phyloP scores from a whole-genome alignment of 2,797 vertebrate species.

The Etheostoma nigrum region DNA sequence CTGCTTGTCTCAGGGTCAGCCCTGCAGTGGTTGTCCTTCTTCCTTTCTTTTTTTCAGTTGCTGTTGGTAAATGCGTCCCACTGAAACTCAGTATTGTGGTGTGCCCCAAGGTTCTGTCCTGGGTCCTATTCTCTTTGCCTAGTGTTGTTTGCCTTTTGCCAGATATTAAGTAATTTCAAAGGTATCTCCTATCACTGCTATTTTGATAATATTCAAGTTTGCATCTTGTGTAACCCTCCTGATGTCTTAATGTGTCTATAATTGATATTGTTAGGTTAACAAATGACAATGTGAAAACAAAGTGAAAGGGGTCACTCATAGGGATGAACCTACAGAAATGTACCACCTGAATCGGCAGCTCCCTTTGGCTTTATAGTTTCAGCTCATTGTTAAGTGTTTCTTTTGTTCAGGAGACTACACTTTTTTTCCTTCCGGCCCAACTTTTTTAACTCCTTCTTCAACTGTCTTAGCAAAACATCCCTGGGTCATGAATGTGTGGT shows the following conservation, averaged over 20 bases:
- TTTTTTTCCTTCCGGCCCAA: too few relatives aligned
- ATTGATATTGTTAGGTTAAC: not conserved
- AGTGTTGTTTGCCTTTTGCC: not conserved
- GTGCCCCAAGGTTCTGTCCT: not conserved
- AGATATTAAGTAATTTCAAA: not conserved
- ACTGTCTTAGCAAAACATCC: not conserved
- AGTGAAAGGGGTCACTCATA: too few relatives aligned
- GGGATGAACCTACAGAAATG: too few relatives aligned
- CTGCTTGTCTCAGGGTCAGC: not conserved
- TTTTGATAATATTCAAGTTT: not conserved
- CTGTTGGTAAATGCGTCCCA: not conserved
- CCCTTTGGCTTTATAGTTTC: not conserved
- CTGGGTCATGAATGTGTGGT: not conserved
- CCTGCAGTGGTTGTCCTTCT: not conserved
- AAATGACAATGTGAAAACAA: not conserved
- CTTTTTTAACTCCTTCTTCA: not conserved
- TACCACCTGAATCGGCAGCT: too few relatives aligned
- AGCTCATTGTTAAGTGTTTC: not conserved
- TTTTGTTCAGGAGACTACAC: not conserved
- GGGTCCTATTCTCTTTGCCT: not conserved
- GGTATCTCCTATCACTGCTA: not conserved
- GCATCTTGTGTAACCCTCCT: not conserved
- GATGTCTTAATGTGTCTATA: not conserved
- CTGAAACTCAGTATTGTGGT: constrained; percentile 14
- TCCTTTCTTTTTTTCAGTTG: constrained; percentile 1